Conservation (phyloP, 2,113 vertebrate genomes). For the Mystacornis crossleyi region DNA sequence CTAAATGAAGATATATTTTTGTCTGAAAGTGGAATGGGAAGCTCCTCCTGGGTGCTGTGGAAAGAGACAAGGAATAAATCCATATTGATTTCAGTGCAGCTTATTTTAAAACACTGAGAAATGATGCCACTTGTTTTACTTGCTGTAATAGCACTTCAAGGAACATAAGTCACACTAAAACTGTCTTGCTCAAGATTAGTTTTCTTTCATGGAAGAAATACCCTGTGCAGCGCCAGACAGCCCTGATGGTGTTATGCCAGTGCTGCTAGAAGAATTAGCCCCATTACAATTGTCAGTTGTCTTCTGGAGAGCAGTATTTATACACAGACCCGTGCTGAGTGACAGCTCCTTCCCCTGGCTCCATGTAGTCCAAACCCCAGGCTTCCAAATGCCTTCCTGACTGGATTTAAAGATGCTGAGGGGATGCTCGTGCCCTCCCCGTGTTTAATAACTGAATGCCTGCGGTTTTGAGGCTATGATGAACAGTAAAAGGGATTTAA, state of each 20-base stretch:
- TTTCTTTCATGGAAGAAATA: slow-evolving; percentile 22
- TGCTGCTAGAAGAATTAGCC: slow-evolving; percentile 19
- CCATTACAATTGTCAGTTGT: slow-evolving; percentile 4
- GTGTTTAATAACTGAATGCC: background rate
- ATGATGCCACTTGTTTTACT: slow-evolving; percentile 44
- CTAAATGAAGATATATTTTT: slow-evolving; percentile 6
- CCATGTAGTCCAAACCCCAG: background rate
- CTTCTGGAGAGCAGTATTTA: background rate
- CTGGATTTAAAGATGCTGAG: background rate
- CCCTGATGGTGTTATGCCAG: slow-evolving; percentile 1
- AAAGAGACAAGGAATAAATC: slow-evolving; percentile 47
- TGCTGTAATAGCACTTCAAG: slow-evolving; percentile 46
- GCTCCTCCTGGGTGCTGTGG: background rate
- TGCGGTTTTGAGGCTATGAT: background rate
- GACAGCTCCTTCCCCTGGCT: background rate
- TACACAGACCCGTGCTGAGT: background rate
- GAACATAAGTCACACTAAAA: slow-evolving; percentile 32
- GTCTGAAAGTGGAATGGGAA: background rate
- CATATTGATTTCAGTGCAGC: slow-evolving; percentile 25
- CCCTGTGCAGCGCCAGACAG: slow-evolving; percentile 14
- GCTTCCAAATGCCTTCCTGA: background rate
- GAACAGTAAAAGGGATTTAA: background rate
- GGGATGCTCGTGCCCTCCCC: background rate
- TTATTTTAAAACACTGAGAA: slow-evolving; percentile 52
- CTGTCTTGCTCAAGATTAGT: slow-evolving; percentile 7